A percentile compares a stretch with the other conserved stretches of the same genome.
Evolutionary conservation across 2,797 vertebrate species (phyloP).

Genomic region (Brotula barbata): DNA sequence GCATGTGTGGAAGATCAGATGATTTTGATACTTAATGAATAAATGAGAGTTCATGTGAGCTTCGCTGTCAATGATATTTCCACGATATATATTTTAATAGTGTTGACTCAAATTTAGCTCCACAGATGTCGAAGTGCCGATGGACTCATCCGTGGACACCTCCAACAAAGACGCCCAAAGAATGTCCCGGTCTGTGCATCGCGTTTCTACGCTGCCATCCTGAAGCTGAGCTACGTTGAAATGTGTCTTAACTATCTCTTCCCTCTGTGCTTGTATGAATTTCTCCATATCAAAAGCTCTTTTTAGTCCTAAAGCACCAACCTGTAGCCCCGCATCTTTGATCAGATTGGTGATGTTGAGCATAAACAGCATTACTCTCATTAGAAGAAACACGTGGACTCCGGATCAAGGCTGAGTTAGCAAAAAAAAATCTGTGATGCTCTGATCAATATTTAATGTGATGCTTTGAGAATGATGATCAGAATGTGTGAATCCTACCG

Average conservation of each 20-base stretch:
- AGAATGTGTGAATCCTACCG: constrained; percentile 45
- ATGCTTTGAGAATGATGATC: constrained; percentile 54
- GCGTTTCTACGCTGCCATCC: constrained; percentile 9
- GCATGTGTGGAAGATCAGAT: neutral
- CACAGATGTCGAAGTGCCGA: constrained; percentile 23
- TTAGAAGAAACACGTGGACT: constrained; percentile 43
- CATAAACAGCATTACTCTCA: constrained; percentile 48
- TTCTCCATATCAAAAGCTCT: constrained; percentile 14
- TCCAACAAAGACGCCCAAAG: constrained; percentile 7
- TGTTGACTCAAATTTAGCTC: constrained; percentile 31
- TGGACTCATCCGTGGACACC: neutral
- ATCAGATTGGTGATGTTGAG: constrained; percentile 35
- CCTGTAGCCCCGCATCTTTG: constrained; percentile 45
- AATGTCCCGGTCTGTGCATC: constrained; percentile 1
- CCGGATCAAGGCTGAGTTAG: constrained; percentile 32
- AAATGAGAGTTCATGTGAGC: constrained; percentile 13
- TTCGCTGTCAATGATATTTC: neutral
- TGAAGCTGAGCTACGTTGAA: neutral
- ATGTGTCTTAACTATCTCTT: neutral
- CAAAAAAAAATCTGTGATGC: constrained; percentile 28
- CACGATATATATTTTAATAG: constrained; percentile 11
- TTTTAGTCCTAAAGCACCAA: constrained; percentile 48
- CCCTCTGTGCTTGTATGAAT: constrained; percentile 16
- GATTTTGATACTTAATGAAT: constrained; percentile 10
- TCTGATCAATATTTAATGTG: constrained; percentile 67